Evolutionary conservation across 2,797 vertebrate genomes (phyloP).

Genomic region (Oreochromis mossambicus): DNA sequence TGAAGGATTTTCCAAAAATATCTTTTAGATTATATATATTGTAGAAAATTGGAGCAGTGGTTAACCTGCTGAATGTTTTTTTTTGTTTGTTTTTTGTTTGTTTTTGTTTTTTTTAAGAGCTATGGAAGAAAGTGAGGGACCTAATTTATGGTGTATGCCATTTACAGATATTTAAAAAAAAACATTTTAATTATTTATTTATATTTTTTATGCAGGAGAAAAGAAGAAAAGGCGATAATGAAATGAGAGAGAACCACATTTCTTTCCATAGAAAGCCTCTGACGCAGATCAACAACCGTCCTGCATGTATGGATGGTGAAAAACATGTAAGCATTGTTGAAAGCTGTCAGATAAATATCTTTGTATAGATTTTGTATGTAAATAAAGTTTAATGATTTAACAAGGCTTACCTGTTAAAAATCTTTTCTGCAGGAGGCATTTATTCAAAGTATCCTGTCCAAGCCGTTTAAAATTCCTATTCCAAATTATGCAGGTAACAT

Average conservation of each 20-base stretch:
- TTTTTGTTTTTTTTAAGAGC: neutral
- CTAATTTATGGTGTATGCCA: neutral
- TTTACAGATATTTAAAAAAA: neutral
- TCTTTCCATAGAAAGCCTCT: constrained; percentile 87
- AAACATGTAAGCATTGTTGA: constrained; percentile 81
- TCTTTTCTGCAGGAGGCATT: constrained; percentile 86
- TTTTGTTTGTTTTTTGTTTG: too few species aligned
- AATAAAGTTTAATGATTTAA: neutral
- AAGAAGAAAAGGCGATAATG: constrained; percentile 69
- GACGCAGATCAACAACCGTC: constrained; percentile 74
- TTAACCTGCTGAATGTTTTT: neutral
- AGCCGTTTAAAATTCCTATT: constrained; percentile 95
- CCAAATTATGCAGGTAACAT: constrained; percentile 91
- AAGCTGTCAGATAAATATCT: neutral
- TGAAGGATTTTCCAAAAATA: neutral
- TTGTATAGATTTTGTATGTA: neutral
- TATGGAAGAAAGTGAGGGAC: neutral
- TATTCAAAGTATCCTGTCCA: constrained; percentile 94
- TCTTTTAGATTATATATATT: neutral
- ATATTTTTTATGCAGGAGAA: constrained; percentile 64
- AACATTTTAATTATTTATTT: neutral
- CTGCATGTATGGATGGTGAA: constrained; percentile 78
- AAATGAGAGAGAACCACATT: constrained; percentile 66
- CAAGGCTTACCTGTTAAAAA: neutral
- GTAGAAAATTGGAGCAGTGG: neutral